Evolutionary conservation across 2,888 invertebrate genomes (phyloP), one percentile per base, ranked within the genome.

Genomic region (Chironomus riparius): DNA sequence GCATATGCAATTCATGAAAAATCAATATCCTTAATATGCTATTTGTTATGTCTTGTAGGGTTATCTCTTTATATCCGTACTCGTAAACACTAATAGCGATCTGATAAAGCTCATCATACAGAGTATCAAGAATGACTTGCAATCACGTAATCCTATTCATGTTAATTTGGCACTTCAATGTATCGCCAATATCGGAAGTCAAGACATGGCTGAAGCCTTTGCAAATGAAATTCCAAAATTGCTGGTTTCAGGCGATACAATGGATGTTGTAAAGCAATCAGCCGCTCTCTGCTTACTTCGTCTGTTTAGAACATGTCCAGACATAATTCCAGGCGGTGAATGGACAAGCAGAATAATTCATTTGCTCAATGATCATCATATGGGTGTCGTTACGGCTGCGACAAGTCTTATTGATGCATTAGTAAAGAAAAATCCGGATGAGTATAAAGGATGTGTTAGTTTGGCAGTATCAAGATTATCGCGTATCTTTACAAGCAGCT

Each of bases 121-220:
- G 86, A 97, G 97, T 83, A 98, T 99, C 83, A 98, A 98, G 86
- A 98, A 98, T 87, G 99, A 99, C 87, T 87, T 99, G 82, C 91
- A 92, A 80, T 96, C 95, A 78, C 89, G 94, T 80, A 99, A 99
- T 86, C 98, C 99, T 61, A 95, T 98, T 81, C 98, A 98, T 83
- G 97, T 99, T 76, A 98, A 98, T 85, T 88, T 99, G 82, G 98
- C 99, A 70, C 88, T 99, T 79, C 98, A 99, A 85, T 99, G 99
- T 85, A 98, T 99, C 82, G 98, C 99, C 75, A 99, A 99, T 85
- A 98, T 99, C 84, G 99, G 99, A 77, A 97, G 97, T 83, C 92
- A 95, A 81, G 99, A 99, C 83, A 99, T 99, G 99, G 98, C 98
- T n/a, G 98, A 99, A 84, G 97, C 97, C 68, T 98, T 99, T 86